Conservation (phyloP, 1,140 invertebrate genomes). For the Nephila pilipes region DNA sequence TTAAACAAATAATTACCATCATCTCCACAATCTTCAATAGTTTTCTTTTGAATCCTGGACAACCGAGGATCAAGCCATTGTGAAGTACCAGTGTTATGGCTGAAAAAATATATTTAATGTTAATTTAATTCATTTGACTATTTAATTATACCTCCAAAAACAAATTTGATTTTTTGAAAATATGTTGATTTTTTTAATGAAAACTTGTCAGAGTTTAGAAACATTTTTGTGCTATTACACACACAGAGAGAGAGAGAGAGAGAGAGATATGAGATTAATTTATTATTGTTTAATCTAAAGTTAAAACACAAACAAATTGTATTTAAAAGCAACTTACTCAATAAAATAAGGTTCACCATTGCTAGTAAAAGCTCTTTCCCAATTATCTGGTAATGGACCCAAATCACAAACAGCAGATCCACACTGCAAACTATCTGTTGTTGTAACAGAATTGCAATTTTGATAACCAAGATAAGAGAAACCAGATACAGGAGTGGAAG, state of each 20-base stretch:
- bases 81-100: constrained; percentile 95
- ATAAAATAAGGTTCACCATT: constrained; percentile 98
- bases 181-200: too few species aligned
- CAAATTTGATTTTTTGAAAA: not conserved
- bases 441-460: constrained; percentile 68
- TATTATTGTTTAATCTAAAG: not conserved
- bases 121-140: not conserved
- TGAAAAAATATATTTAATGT: constrained; percentile 82
- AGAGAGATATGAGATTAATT: too few species aligned
- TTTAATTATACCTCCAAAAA: not conserved
- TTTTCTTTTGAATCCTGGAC: constrained; percentile 94
- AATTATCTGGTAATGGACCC: constrained; percentile 95
- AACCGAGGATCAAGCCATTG: constrained; percentile 97
- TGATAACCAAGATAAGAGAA: constrained; percentile 74
- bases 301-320: not conserved
- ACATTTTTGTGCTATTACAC: too few species aligned
- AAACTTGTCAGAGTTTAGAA: too few species aligned
- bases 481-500: constrained; percentile 73
- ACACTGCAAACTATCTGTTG: constrained; percentile 60
- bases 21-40: constrained; percentile 94
- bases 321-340: constrained; percentile 87
- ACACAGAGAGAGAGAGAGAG: too few species aligned
- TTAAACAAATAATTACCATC: constrained; percentile 83
- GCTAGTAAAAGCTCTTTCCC: constrained; percentile 98
- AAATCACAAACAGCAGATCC: constrained; percentile 83